phyloP scores from a whole-genome alignment of 2,888 invertebrate genomes.

The Hirtodrosophila confusa region DNA sequence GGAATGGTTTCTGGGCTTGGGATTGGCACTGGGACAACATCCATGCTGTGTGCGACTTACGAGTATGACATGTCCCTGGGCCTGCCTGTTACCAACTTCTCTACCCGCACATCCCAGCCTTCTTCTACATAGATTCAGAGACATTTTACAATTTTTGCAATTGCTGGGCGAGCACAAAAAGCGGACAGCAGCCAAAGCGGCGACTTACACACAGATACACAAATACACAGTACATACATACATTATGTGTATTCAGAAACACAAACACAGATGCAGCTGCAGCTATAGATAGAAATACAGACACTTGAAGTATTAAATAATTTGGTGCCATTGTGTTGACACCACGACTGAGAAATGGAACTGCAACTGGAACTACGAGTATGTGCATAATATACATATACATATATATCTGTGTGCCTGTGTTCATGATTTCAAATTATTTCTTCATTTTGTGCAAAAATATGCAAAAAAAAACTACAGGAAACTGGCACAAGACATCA shows the following conservation, averaged over 20 bases:
- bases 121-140: slow-evolving; percentile 16
- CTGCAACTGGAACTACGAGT: slow-evolving; percentile 20
- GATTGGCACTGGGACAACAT: slow-evolving; percentile 26
- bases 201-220: slow-evolving; percentile 27
- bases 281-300: slow-evolving; percentile 37
- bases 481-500: slow-evolving; percentile 69
- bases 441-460: slow-evolving; percentile 74
- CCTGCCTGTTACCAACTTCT: slow-evolving; percentile 24
- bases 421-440: slow-evolving; percentile 69
- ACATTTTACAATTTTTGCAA: slow-evolving; percentile 61
- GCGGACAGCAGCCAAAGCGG: slow-evolving; percentile 47
- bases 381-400: not conserved
- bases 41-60: slow-evolving; percentile 25
- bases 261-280: slow-evolving; percentile 1
- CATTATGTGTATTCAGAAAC: not conserved
- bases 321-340: slow-evolving; percentile 80
- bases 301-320: slow-evolving; percentile 79
- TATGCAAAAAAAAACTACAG: slow-evolving; percentile 45
- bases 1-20: not conserved
- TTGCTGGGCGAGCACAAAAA: slow-evolving; percentile 40
- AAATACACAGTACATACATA: slow-evolving; percentile 17
- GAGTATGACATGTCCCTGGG: slow-evolving; percentile 36
- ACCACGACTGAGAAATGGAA: slow-evolving; percentile 46
- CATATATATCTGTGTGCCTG: slow-evolving; percentile 16
- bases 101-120: not conserved